Evolutionary conservation across 2,888 invertebrate genomes (phyloP), one percentile per base, ranked within the genome.

Genomic region (Celastrina argiolus): DNA sequence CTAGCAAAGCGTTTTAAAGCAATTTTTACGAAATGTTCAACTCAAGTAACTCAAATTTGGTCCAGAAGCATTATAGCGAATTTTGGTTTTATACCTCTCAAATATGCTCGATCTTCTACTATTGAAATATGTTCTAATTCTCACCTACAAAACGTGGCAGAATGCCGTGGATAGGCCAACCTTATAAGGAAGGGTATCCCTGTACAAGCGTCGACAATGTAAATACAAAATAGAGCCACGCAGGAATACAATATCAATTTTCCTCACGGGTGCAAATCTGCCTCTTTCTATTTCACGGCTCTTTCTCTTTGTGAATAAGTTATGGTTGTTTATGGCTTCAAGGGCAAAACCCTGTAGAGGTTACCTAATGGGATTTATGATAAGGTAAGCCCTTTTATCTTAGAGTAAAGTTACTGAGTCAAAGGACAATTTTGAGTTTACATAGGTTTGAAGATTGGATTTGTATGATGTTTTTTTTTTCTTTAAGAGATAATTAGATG

Each of bases 221-320:
- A 12, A 39, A 26, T 6, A 12, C 22, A 8, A 5, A 4, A 36
- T 5, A 61, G 14, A 61, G 7, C 8, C n/a, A 61, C 4, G 16
- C 16, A 10, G 36, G 8, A 6, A 61, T n/a, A 39, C 14, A 61
- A 39, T 36, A 5, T 36, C 36, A 36, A 36, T 36, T 36, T 36
- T 36, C 36, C 1, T 36, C 36, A 36, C 36, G 36, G 36, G 36
- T 36, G 36, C 5, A 36, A 36, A 36, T 36, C 36, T 36, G 71
- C 73, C 83, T 83, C 80, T 85, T 88, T 88, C 88, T 85, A 87
- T 89, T 88, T 88, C 84, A 87, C 86, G 87, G 74, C 73, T 72
- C 74, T 76, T 78, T 77, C 78, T 81, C 79, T 79, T 81, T 73
- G 76, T 87, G 90, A 88, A 89, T 89, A 88, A 88, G 85, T 88